Conservation (phyloP, 2,888 invertebrate species). For the Epirrhoe tristata region DNA sequence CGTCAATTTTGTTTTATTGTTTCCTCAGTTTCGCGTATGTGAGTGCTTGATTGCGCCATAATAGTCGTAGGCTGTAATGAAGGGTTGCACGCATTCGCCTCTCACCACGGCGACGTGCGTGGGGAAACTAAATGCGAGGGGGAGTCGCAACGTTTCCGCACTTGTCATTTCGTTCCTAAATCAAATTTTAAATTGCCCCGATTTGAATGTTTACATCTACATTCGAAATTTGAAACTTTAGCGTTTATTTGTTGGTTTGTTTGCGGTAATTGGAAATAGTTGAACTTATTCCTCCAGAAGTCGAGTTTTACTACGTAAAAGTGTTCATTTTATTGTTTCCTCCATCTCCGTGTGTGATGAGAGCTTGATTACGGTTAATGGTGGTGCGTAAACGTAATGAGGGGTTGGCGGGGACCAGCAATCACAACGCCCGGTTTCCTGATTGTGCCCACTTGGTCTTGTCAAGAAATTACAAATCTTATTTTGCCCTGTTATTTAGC, state of each 20-base stretch:
- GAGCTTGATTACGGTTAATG: slow-evolving; percentile 77
- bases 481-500: slow-evolving; percentile 55
- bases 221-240: slow-evolving; percentile 35
- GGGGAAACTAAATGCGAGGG: slow-evolving; percentile 74
- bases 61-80: slow-evolving; percentile 79
- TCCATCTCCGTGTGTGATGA: slow-evolving; percentile 75
- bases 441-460: slow-evolving; percentile 64
- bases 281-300: slow-evolving; percentile 29
- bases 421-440: slow-evolving; percentile 68
- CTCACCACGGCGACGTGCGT: slow-evolving; percentile 61
- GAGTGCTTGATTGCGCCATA: slow-evolving; percentile 81
- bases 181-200: slow-evolving; percentile 65
- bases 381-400: slow-evolving; percentile 79
- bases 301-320: slow-evolving; percentile 55
- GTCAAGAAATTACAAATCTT: slow-evolving; percentile 64
- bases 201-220: slow-evolving; percentile 52
- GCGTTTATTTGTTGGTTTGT: slow-evolving; percentile 23
- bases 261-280: slow-evolving; percentile 34
- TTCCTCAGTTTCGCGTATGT: slow-evolving; percentile 82
- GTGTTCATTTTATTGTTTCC: slow-evolving; percentile 76
- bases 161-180: slow-evolving; percentile 69
- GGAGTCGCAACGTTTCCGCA: slow-evolving; percentile 73
- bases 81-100: slow-evolving; percentile 78
- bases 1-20: slow-evolving; percentile 82
- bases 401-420: slow-evolving; percentile 68